phyloP scores from a whole-genome alignment of 2,888 invertebrate genomes.

The Pyrrhosoma nymphula region DNA sequence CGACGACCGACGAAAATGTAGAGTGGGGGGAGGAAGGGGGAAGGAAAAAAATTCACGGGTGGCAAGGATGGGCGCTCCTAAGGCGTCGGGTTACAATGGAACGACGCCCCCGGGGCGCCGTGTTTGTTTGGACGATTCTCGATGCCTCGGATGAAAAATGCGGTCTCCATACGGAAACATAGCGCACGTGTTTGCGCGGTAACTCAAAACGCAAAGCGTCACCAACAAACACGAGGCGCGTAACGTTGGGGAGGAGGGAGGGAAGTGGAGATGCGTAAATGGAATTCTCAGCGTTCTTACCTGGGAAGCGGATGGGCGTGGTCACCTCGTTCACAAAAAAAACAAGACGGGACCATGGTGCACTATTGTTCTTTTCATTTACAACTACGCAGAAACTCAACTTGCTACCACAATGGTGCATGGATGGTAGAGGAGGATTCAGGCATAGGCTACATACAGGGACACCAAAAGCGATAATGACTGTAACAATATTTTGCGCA shows the following conservation, averaged over 20 bases:
- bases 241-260: background rate
- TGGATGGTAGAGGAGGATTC: too few relatives aligned
- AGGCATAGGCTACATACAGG: too few relatives aligned
- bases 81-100: background rate
- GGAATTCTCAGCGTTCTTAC: background rate
- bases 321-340: background rate
- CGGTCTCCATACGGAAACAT: background rate
- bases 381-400: too few relatives aligned
- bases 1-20: background rate
- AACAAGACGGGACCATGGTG: background rate
- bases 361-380: background rate
- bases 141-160: slow-evolving; percentile 16
- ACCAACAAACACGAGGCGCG: background rate
- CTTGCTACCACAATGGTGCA: too few relatives aligned
- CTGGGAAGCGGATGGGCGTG: background rate
- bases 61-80: background rate
- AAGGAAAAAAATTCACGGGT: background rate
- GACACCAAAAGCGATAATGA: too few relatives aligned
- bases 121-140: background rate
- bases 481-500: too few relatives aligned
- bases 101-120: background rate
- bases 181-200: background rate
- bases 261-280: background rate
- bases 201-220: slow-evolving; percentile 7
- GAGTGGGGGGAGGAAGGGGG: background rate